Percentiles rank a stretch among this genome's conserved stretches.
Conservation (phyloP, 2,888 invertebrate genomes). For the Lycophotia porphyrea region DNA sequence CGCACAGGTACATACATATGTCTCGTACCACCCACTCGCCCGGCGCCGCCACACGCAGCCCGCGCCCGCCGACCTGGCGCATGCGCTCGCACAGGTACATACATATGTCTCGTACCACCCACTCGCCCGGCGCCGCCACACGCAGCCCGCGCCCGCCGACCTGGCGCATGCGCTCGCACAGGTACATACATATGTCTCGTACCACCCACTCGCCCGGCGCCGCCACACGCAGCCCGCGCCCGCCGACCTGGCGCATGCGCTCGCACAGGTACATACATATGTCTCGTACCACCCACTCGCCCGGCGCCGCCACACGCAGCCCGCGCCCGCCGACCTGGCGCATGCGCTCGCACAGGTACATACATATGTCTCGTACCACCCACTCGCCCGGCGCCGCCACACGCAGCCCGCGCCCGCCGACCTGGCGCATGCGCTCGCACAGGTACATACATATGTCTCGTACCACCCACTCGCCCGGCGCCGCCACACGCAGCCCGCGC, state of each 20-base stretch:
- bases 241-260: constrained; percentile 74
- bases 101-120: too few species aligned
- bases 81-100: constrained; percentile 71
- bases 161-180: constrained; percentile 74
- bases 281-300: constrained; percentile 61
- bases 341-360: constrained; percentile 71
- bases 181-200: constrained; percentile 45
- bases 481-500: constrained; percentile 69
- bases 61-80: constrained; percentile 73
- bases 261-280: constrained; percentile 66
- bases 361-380: too few species aligned
- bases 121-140: constrained; percentile 75
- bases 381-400: constrained; percentile 75
- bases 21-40: constrained; percentile 60
- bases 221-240: constrained; percentile 70
- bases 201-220: constrained; percentile 70
- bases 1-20: constrained; percentile 61
- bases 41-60: constrained; percentile 72
- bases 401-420: constrained; percentile 69
- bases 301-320: constrained; percentile 71
- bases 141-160: constrained; percentile 70
- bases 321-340: constrained; percentile 73
- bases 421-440: constrained; percentile 74
- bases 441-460: constrained; percentile 52
- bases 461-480: constrained; percentile 70